These are phyloP conservation scores for Hoplodrina ambigua DNA, from an alignment of 2,888 invertebrate species.

Conservation along the genomic window DNA sequence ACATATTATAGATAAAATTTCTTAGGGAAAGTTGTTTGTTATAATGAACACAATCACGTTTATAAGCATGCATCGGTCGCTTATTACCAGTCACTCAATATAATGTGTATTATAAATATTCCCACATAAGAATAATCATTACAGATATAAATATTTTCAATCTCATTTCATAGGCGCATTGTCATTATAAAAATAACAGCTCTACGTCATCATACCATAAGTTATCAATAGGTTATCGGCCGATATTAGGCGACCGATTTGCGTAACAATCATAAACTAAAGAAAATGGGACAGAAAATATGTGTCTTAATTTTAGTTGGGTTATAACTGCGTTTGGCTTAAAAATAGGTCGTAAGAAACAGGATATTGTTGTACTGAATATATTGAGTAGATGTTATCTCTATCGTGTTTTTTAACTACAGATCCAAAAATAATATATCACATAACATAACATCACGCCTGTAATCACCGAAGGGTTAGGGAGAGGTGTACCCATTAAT, in stretches of 20 bases:
- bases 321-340: constrained; percentile 16
- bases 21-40: no score
- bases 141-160: constrained; percentile 33
- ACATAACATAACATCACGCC: no score
- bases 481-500: no score
- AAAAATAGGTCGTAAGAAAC: constrained; percentile 51
- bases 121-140: background rate
- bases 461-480: no score
- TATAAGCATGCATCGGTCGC: no score
- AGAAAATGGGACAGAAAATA: background rate
- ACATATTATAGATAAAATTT: no score
- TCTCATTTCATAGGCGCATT: constrained; percentile 16
- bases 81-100: no score
- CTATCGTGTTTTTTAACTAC: background rate
- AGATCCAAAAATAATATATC: no score
- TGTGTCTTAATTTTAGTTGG: constrained; percentile 26
- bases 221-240: constrained; percentile 59
- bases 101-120: background rate
- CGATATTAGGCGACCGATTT: constrained; percentile 35
- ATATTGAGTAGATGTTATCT: constrained; percentile 10
- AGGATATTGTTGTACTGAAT: constrained; percentile 47
- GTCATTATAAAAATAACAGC: constrained; percentile 52
- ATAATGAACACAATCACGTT: no score
- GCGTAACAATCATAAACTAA: background rate
- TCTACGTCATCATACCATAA: constrained; percentile 42